Percentiles rank a stretch among this genome's conserved stretches.
These are phyloP conservation scores for Plectrocnemia conspersa DNA, from an alignment of 1,140 invertebrate species.

Conservation along the genomic window DNA sequence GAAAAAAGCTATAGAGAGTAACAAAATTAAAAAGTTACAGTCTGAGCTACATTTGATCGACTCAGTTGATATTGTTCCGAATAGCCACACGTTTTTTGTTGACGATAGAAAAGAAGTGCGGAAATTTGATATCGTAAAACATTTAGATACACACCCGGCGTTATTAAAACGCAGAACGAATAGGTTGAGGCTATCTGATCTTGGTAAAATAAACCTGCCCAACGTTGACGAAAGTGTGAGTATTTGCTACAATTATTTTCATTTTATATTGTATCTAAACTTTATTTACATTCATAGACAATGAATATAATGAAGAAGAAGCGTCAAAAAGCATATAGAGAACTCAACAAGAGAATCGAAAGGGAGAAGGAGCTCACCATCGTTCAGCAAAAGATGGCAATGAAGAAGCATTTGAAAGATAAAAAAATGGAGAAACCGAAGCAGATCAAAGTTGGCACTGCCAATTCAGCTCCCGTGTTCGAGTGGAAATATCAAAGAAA, in stretches of 20 bases:
- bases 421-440: constrained; percentile 61
- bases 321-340: constrained; percentile 66
- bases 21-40: constrained; percentile 84
- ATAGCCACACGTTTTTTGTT: constrained; percentile 80
- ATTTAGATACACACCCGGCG: constrained; percentile 69
- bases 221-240: constrained; percentile 51
- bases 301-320: constrained; percentile 51
- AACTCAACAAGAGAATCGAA: constrained; percentile 75
- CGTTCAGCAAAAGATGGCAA: constrained; percentile 78
- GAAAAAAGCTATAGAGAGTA: constrained; percentile 81
- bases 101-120: constrained; percentile 57
- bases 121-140: constrained; percentile 66
- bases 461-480: constrained; percentile 72
- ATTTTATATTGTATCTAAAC: neutral
- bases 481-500: constrained; percentile 84
- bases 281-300: neutral
- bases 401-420: constrained; percentile 68
- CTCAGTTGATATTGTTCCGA: constrained; percentile 59
- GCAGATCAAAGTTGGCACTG: constrained; percentile 62
- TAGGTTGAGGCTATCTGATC: constrained; percentile 56
- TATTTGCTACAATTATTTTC: neutral
- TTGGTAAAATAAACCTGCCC: constrained; percentile 58
- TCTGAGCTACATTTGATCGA: constrained; percentile 79
- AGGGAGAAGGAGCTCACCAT: constrained; percentile 76
- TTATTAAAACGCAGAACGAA: constrained; percentile 66